These are phyloP conservation scores for Pogonomyrmex californicus DNA, from an alignment of 1,140 invertebrate species.

Conservation along the genomic window DNA sequence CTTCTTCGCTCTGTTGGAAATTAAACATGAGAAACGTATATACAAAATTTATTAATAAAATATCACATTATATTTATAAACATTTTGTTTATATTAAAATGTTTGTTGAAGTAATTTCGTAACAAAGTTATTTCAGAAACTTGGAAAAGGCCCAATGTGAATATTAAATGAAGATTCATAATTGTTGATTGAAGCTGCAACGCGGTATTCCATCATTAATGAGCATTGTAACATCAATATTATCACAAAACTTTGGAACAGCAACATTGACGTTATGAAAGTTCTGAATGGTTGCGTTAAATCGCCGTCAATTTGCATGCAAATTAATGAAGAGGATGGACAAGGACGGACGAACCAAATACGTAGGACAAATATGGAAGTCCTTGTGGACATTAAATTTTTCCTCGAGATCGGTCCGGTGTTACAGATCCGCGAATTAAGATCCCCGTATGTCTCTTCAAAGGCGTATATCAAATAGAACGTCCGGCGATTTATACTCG, in stretches of 20 bases:
- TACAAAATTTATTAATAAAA: not conserved
- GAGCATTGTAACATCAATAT: constrained; percentile 21
- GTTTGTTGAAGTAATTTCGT: not conserved
- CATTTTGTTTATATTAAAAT: not conserved
- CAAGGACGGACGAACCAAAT: not conserved
- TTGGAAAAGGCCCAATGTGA: not conserved
- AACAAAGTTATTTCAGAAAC: not conserved
- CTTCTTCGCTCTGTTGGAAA: not conserved
- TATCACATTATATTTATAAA: not conserved
- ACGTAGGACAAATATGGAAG: constrained; percentile 32
- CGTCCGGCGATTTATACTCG: constrained; percentile 62
- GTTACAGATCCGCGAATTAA: constrained; percentile 23
- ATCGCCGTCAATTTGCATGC: constrained; percentile 1
- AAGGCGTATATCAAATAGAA: constrained; percentile 56
- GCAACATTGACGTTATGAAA: constrained; percentile 49
- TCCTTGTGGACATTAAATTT: not conserved
- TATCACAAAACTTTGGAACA: not conserved
- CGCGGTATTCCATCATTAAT: too few species aligned
- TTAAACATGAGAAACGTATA: not conserved
- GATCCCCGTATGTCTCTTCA: not conserved
- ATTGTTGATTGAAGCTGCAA: constrained; percentile 16
- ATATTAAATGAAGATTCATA: constrained; percentile 30
- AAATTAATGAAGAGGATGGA: constrained; percentile 5
- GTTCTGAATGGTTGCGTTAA: not conserved
- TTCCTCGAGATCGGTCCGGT: not conserved